A percentile compares a stretch with the other conserved stretches of the same genome.
These are phyloP conservation scores for Aegithalos caudatus DNA, from an alignment of 2,113 vertebrate genomes.

Conservation along the genomic window DNA sequence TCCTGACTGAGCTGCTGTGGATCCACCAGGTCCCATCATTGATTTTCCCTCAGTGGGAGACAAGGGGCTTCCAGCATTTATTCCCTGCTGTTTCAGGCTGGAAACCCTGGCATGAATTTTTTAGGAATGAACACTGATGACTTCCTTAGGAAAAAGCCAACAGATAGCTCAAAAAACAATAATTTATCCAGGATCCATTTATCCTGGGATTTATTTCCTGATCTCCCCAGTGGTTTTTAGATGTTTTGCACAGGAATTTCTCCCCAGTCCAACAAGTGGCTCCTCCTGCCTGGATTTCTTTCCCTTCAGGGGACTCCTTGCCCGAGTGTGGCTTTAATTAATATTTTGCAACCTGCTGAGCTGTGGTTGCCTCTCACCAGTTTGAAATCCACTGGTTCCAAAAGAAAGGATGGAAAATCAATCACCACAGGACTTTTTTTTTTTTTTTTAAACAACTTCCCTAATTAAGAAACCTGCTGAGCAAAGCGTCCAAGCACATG, in stretches of 20 bases:
- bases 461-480: background rate
- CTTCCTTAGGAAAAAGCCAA: background rate
- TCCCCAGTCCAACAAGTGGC: background rate
- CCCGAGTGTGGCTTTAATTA: background rate
- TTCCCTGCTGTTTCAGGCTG: background rate
- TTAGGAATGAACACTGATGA: rapidly evolving
- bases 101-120: background rate
- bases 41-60: background rate
- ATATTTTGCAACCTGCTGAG: background rate
- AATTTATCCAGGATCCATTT: background rate
- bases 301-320: background rate
- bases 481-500: background rate
- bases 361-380: background rate
- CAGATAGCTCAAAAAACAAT: rapidly evolving
- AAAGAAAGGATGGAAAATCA: background rate
- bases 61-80: background rate
- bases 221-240: background rate
- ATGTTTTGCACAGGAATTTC: background rate
- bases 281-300: background rate
- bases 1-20: background rate
- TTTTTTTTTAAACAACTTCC: background rate
- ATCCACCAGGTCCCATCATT: rapidly evolving
- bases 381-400: background rate
- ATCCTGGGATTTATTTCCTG: background rate
- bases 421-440: background rate